These are phyloP conservation scores for Heliocidaris tuberculata DNA, from an alignment of 35 echinoderm and acorn worm species.

Conservation along the genomic window DNA sequence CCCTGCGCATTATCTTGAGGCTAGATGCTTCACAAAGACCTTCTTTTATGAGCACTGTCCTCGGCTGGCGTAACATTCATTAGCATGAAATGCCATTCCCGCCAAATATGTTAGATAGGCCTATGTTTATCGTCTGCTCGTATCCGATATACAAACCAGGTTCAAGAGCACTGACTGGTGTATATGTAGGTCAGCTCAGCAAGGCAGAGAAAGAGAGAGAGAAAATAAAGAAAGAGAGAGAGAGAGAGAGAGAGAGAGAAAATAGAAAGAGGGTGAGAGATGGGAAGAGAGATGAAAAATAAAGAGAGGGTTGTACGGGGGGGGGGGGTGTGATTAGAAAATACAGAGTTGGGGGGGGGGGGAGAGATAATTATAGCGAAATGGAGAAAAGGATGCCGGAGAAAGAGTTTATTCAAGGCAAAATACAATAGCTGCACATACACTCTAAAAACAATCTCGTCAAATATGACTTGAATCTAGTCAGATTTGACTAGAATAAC, in stretches of 20 bases:
- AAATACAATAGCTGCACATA: too few species aligned
- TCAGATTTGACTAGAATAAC: too few species aligned
- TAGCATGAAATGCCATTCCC: constrained; percentile 26
- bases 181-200: not conserved
- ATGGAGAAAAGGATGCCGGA: not conserved
- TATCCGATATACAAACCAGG: not conserved
- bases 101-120: constrained; percentile 27
- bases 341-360: not conserved
- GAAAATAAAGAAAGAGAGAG: not conserved
- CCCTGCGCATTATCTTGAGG: constrained; percentile 3
- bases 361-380: not conserved
- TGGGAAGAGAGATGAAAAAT: not conserved
- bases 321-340: not conserved
- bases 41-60: constrained; percentile 1
- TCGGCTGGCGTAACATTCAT: constrained; percentile 9
- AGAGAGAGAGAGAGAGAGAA: not conserved
- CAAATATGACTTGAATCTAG: too few species aligned
- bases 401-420: not conserved
- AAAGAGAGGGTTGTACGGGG: not conserved
- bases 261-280: not conserved
- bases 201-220: not conserved
- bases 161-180: not conserved
- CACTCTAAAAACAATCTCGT: too few species aligned
- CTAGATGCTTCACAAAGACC: not conserved
- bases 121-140: constrained; percentile 21